These are phyloP conservation scores for Scomberomorus guttatus DNA, from an alignment of 2,797 vertebrate species.

Conservation along the genomic window DNA sequence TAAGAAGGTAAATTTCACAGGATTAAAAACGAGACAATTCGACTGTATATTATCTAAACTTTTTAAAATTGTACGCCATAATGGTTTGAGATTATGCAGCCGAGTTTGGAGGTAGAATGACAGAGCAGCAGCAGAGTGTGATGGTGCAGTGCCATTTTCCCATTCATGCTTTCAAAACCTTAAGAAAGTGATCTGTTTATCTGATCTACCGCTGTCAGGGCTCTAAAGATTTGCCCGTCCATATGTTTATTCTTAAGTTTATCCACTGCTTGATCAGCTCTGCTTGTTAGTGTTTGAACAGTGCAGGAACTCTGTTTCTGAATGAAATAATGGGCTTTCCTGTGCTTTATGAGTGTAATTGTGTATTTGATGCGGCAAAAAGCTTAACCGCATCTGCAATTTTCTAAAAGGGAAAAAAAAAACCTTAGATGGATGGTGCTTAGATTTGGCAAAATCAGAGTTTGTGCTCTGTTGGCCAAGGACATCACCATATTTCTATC, in stretches of 20 bases:
- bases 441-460: background rate
- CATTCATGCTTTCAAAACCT: background rate
- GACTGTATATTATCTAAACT: background rate
- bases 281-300: background rate
- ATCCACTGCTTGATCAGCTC: background rate
- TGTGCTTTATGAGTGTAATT: conserved; percentile 21
- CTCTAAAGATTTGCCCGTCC: background rate
- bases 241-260: background rate
- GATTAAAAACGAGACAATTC: background rate
- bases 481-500: background rate
- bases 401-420: background rate
- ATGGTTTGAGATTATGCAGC: background rate
- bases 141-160: background rate
- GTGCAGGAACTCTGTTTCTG: conserved; percentile 1
- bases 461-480: background rate
- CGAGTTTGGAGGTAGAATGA: background rate
- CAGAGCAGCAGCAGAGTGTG: background rate
- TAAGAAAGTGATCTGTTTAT: background rate
- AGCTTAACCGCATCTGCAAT: background rate
- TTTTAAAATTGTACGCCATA: background rate
- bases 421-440: background rate
- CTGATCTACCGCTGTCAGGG: background rate
- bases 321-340: background rate
- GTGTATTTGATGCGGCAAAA: background rate
- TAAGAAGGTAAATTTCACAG: background rate